Evolutionary conservation across 2,113 vertebrate genomes (phyloP), one percentile per base, ranked within the genome.

Genomic region (Nibea albiflora): DNA sequence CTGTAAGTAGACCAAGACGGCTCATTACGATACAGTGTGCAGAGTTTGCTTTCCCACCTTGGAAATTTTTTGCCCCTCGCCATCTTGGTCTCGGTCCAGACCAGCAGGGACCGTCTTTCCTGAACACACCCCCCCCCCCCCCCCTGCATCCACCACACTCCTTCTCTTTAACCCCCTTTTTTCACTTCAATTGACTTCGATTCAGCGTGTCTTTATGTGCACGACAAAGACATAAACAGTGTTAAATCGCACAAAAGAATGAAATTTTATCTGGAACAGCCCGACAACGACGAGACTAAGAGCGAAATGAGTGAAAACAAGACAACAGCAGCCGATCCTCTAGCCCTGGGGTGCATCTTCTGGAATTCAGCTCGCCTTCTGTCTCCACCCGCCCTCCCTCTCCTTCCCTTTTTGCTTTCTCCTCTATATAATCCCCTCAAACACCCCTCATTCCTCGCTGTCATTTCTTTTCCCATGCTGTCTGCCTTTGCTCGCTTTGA

Each of bases 381-480:
- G 68, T 90, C 77, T 75, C 75, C 50, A 28, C 44, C 69, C 20
- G 2, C 63, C 69, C 57, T 66, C 52, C 68, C 17, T 67, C 15
- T 52, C n/a, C 67, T 47, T 56, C 54, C 76, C 52, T n/a, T 78
- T 76, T 57, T 62, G 50, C 64, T 58, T 54, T 71, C 66, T 69
- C 61, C 22, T 81, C 74, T 20, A 28, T 85, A 75, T 83, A 87
- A 90, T 85, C 72, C 85, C 57, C 64, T 82, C 74, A 76, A 78
- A 73, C 65, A 70, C 60, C 57, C 39, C 50, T 85, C 42, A 46
- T 81, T 83, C 80, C 78, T 73, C 0, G 65, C 80, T 88, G 79
- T 85, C 87, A 81, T 80, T 68, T 76, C 56, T 80, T 71, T 50
- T 56, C 67, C 83, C 86, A 26, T 78, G 83, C 85, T 71, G 73